These are phyloP conservation scores for Vesta saturnalis DNA, from an alignment of 2,888 invertebrate genomes.

Conservation along the genomic window DNA sequence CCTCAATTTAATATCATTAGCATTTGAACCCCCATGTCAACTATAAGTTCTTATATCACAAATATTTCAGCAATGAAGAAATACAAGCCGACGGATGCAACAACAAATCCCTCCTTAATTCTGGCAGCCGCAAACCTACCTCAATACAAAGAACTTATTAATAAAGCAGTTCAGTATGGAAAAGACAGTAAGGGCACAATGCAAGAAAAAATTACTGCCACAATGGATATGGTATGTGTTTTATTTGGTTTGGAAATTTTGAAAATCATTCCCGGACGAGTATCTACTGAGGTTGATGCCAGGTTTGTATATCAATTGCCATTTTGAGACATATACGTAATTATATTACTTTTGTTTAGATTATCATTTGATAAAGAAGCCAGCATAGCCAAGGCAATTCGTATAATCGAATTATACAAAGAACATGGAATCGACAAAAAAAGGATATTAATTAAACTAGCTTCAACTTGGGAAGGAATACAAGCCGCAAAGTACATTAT, in stretches of 20 bases:
- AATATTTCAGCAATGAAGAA: constrained; percentile 84
- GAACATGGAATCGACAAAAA: constrained; percentile 91
- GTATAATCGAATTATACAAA: constrained; percentile 89
- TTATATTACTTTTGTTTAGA: constrained; percentile 62
- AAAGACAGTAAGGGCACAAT: constrained; percentile 73
- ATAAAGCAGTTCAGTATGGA: constrained; percentile 91
- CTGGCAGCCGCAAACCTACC: constrained; percentile 93
- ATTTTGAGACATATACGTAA: background rate
- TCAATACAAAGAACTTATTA: constrained; percentile 90
- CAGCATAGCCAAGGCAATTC: constrained; percentile 89
- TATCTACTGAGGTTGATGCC: constrained; percentile 97
- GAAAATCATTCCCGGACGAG: constrained; percentile 96
- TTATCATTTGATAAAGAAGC: constrained; percentile 94
- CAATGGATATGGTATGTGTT: constrained; percentile 94
- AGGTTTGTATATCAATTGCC: constrained; percentile 64
- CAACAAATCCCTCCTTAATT: constrained; percentile 98
- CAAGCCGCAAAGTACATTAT: constrained; percentile 88
- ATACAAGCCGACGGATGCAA: constrained; percentile 98
- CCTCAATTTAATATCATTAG: no score
- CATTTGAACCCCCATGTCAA: no score
- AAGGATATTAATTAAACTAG: constrained; percentile 95
- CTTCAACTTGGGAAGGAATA: constrained; percentile 99
- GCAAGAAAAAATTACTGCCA: constrained; percentile 80
- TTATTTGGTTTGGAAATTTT: constrained; percentile 97
- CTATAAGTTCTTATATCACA: background rate